phyloP scores from a whole-genome alignment of 2,797 vertebrate species.

The Taeniopygia guttata region DNA sequence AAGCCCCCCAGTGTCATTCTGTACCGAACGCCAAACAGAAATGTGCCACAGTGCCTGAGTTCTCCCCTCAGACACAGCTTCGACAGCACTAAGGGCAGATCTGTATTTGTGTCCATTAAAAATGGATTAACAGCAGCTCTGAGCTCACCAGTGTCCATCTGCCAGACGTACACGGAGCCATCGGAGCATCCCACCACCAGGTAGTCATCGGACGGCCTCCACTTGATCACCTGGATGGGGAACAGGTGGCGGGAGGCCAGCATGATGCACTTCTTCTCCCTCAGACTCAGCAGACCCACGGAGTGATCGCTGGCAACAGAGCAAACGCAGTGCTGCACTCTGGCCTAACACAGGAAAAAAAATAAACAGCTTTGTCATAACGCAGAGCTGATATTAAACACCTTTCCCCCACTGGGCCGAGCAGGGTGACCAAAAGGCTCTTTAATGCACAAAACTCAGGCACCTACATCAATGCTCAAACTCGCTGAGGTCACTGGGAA shows the following conservation, averaged over 20 bases:
- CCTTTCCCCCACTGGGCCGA: rapidly evolving
- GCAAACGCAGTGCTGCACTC: conserved; percentile 94
- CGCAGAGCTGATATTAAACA: rapidly evolving
- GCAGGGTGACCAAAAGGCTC: rapidly evolving
- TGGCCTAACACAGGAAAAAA: conserved; percentile 70
- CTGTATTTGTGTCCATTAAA: rapidly evolving
- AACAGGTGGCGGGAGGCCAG: conserved; percentile 95
- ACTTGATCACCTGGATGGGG: conserved; percentile 95
- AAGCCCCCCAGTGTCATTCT: rapidly evolving
- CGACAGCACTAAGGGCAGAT: background rate
- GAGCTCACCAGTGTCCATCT: conserved; percentile 93
- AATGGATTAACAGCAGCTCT: rapidly evolving
- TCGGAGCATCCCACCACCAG: conserved; percentile 94
- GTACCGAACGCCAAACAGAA: rapidly evolving
- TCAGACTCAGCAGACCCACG: conserved; percentile 91
- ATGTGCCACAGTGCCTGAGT: rapidly evolving
- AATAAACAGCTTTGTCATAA: rapidly evolving
- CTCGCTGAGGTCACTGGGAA: background rate
- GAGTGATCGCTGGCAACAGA: conserved; percentile 97
- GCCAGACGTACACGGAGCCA: conserved; percentile 97
- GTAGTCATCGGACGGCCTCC: conserved; percentile 94
- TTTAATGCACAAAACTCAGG: background rate
- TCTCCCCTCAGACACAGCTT: background rate
- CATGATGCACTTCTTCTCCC: conserved; percentile 98
- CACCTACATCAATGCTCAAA: rapidly evolving